Evolutionary conservation across 2,888 invertebrate genomes (phyloP), one percentile per base, ranked within the genome.

Genomic region (Acrocyrtus sp.): DNA sequence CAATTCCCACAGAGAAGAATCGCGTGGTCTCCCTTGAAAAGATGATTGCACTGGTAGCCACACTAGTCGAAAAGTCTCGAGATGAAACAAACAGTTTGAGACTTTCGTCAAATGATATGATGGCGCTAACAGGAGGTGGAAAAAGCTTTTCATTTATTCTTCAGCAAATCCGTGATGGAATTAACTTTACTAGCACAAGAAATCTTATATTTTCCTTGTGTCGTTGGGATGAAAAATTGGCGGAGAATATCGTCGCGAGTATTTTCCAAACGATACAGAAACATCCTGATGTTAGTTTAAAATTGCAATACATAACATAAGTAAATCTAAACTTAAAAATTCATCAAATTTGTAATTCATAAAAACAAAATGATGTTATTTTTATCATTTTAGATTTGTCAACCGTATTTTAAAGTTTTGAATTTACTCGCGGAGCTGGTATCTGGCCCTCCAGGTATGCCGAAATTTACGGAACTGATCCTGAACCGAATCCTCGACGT

Each of bases 141-240:
- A 96, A 95, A 91, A 94, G 94, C 15, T 96, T 95, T 84, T 94
- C 95, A 29, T 97, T 97, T 85, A 86, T 97, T 76, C 94, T 94
- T 85, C 96, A 96, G 85, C 96, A 96, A 87, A 95, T 96, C 60
- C 91, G 95, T 80, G 97, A 97, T 85, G 92, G 92, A 82, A 92
- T 96, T 76, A 96, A 96, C 86, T 87, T 95, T 47, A 91, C 94
- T 83, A 95, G 96, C 85, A 96, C 96, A 3, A 90, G 94, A 78
- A 93, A 95, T 84, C 87, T 97, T 69, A 93, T 96, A 80, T 95
- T 95, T 85, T 94, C 95, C 17, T 87, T 97, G 45, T 94, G 95
- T 82, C 90, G 95, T 48, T 95, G 94, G 89, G 95, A 96, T 85
- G 95, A 95, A 82, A 88, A 92, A 78, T 86, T 96, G 53, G 96